Evolutionary conservation across 2,797 vertebrate genomes (phyloP), one percentile per base, ranked within the genome.

Genomic region (Darevskia nairensis): DNA sequence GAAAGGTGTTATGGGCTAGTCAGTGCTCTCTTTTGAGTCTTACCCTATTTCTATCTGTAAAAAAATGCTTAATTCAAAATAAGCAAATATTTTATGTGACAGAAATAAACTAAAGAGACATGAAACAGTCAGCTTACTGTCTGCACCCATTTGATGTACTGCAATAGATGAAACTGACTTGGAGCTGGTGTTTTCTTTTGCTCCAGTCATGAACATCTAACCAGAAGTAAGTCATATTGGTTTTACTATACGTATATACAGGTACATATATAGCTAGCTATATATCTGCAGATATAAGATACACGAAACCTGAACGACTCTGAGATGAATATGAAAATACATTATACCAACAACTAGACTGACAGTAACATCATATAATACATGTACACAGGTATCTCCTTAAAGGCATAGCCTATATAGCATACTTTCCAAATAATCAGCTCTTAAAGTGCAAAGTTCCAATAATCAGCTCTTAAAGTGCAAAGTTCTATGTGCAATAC

Each of bases 11-110:
- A 92, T 87, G 96, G 95, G 90, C 94, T 93, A 81, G 91, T 96
- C 91, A 95, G 32, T 0, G 92, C 80, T 72, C 96, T 94, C 86
- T 94, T 95, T 44, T 97, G 97, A 81, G 96, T 97, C 84, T 96
- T 96, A 90, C 93, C 83, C 90, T 13, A 83, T 82, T 90, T 96
- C 97, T 97, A 92, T 39, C 72, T 27, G 35, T 89, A 92, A 91
- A 80, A 87, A 79, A 81, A 3, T 3, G 17, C 35, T 74, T 8
- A 35, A 9, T 86, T 71, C 71, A 6, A 86, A 76, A 77, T 78
- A 27, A 11, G 83, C 50, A 71, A 4, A 89, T 50, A 50, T 50
- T 59, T 77, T 69, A 3, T 7, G 6, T 35, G 32, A 74, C 77
- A 25, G 1, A 59, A 72, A 27, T 35, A 74, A 32, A 55, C 3